These are phyloP conservation scores for Mya arenaria DNA, from an alignment of 1,140 invertebrate species.

Conservation along the genomic window DNA sequence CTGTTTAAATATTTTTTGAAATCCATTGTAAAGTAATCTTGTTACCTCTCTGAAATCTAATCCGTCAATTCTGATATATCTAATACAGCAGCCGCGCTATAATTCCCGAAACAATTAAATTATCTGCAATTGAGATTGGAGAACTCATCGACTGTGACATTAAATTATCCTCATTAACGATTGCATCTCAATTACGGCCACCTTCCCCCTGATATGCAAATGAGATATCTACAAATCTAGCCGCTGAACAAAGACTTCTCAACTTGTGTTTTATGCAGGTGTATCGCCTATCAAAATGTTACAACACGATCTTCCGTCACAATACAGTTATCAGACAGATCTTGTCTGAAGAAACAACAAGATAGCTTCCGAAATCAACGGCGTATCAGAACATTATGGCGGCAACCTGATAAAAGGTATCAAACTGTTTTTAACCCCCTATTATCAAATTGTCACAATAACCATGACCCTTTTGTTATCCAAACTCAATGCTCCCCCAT, in stretches of 20 bases:
- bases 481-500: no score
- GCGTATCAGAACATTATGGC: neutral
- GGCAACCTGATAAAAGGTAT: neutral
- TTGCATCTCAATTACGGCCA: neutral
- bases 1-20: neutral
- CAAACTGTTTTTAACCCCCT: neutral
- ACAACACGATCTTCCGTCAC: neutral
- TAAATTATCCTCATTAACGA: conserved; percentile 23
- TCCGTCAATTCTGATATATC: neutral
- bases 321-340: conserved; percentile 3
- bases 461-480: no score
- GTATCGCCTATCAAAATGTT: no score
- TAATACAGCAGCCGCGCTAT: neutral
- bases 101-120: conserved; percentile 15
- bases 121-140: conserved; percentile 16
- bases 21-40: neutral
- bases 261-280: neutral
- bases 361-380: conserved; percentile 7
- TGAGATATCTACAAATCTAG: conserved; percentile 18
- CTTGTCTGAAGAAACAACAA: conserved; percentile 2
- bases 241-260: neutral
- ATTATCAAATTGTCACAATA: neutral
- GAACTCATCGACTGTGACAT: conserved; percentile 2
- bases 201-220: conserved; percentile 4
- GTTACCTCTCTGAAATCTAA: neutral